These are phyloP conservation scores for Lithophane socia DNA, from an alignment of 2,888 invertebrate genomes.

Conservation along the genomic window DNA sequence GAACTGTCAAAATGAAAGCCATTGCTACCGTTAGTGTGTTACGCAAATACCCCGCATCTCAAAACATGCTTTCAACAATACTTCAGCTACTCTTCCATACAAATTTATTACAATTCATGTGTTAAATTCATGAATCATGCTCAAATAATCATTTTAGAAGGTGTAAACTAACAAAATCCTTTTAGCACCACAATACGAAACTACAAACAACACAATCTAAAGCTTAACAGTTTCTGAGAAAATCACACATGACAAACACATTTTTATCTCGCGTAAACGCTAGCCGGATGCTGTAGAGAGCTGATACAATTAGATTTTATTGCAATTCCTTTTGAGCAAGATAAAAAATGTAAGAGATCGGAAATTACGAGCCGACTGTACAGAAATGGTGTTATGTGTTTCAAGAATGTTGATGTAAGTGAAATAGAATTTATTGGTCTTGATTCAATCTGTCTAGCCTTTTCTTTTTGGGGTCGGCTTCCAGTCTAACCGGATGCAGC, in stretches of 20 bases:
- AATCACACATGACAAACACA: conserved; percentile 54
- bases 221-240: conserved; percentile 58
- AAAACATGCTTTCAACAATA: background rate
- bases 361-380: conserved; percentile 1
- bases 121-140: conserved; percentile 15
- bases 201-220: conserved; percentile 47
- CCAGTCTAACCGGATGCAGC: too few relatives aligned
- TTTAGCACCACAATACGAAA: conserved; percentile 43
- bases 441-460: background rate
- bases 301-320: conserved; percentile 56
- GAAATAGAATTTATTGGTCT: conserved; percentile 19
- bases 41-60: background rate
- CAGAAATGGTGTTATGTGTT: conserved; percentile 27
- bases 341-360: conserved; percentile 10
- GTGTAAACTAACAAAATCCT: conserved; percentile 12
- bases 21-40: too few relatives aligned
- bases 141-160: background rate
- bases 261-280: conserved; percentile 44
- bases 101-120: background rate
- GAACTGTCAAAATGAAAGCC: too few relatives aligned
- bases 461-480: too few relatives aligned
- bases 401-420: conserved; percentile 19
- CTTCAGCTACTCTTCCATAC: background rate
- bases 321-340: conserved; percentile 30
- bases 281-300: conserved; percentile 59